Evolutionary conservation across 2,797 vertebrate species (phyloP).

Genomic region (Lagothrix lagotricha): DNA sequence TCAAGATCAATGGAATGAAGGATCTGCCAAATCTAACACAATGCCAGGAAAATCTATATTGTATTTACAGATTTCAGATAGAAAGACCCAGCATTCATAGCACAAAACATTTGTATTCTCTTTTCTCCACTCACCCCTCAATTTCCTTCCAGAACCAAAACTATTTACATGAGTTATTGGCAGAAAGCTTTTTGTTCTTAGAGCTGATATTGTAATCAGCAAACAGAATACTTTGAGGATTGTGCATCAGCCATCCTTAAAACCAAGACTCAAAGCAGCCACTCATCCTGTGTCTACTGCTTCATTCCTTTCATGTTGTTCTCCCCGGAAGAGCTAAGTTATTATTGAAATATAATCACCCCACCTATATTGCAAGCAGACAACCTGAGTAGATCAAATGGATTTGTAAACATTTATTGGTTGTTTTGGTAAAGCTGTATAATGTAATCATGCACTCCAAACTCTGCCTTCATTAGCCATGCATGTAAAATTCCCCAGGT

Average conservation of each 20-base stretch:
- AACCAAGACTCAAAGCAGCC: background rate
- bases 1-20: conserved; percentile 81
- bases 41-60: conserved; percentile 75
- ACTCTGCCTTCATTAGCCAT: conserved; percentile 69
- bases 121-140: conserved; percentile 45
- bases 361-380: conserved; percentile 49
- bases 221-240: conserved; percentile 46
- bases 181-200: conserved; percentile 42
- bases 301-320: background rate
- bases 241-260: background rate
- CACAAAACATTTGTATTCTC: conserved; percentile 65
- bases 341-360: conserved; percentile 57
- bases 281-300: background rate
- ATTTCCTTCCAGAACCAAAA: conserved; percentile 55
- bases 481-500: conserved; percentile 71
- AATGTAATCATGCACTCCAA: conserved; percentile 58
- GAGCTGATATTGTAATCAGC: conserved; percentile 49
- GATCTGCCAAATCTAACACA: conserved; percentile 79
- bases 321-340: conserved; percentile 47
- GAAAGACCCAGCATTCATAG: conserved; percentile 74
- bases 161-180: conserved; percentile 33
- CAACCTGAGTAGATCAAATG: conserved; percentile 75
- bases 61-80: conserved; percentile 75
- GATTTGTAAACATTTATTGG: conserved; percentile 75
- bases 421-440: conserved; percentile 75